Conservation (phyloP, 2,888 invertebrate genomes). For the Tiliacea citrago region DNA sequence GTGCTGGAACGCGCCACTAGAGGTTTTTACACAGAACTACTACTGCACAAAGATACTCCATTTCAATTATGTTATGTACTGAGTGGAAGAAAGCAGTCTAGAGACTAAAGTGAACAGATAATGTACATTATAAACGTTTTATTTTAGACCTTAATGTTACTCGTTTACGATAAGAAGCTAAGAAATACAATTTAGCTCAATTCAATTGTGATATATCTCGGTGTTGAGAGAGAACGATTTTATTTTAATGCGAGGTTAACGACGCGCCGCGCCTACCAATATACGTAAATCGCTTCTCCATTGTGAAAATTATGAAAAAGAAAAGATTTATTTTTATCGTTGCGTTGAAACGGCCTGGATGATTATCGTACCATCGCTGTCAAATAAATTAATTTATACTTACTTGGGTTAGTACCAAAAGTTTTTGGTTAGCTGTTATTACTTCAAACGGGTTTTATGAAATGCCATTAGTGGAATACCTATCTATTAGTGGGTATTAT, state of each 20-base stretch:
- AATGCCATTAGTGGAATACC: neutral
- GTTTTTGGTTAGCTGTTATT: conserved; percentile 23
- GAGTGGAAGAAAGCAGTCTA: conserved; percentile 30
- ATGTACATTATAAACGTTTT: conserved; percentile 49
- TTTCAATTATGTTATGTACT: conserved; percentile 61
- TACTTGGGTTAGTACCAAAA: conserved; percentile 10
- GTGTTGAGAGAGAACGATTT: conserved; percentile 46
- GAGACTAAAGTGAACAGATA: conserved; percentile 45
- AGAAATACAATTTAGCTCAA: conserved; percentile 53
- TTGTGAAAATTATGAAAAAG: conserved; percentile 48
- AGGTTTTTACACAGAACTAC: conserved; percentile 70
- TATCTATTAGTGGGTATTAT: too few relatives aligned
- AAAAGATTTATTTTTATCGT: conserved; percentile 47
- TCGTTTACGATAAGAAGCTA: conserved; percentile 40
- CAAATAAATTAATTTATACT: conserved; percentile 40
- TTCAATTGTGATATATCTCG: conserved; percentile 54
- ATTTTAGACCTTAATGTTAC: conserved; percentile 49
- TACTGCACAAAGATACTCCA: conserved; percentile 56
- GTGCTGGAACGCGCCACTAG: conserved; percentile 67
- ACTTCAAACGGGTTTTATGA: neutral
- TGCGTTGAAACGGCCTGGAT: conserved; percentile 32
- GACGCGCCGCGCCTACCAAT: conserved; percentile 46
- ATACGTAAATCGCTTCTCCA: conserved; percentile 42
- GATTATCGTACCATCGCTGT: conserved; percentile 45
- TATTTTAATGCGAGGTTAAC: conserved; percentile 52